phyloP scores from a whole-genome alignment of 2,888 invertebrate genomes.

The Tryphoninae sp. region DNA sequence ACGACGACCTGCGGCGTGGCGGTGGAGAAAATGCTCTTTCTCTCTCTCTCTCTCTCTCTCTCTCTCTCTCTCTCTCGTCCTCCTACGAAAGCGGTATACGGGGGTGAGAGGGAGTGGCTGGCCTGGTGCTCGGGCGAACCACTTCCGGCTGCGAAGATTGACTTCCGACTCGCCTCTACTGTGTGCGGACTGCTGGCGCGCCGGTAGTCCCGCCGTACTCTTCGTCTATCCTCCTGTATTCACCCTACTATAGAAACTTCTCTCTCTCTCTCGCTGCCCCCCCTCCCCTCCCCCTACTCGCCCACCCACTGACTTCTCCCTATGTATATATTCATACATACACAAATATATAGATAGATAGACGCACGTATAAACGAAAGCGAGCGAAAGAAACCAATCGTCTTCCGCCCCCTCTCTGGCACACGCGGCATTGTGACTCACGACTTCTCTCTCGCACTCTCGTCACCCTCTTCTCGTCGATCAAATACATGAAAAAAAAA shows the following conservation, averaged over 20 bases:
- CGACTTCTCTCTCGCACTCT: conserved; percentile 43
- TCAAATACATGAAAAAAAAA: not conserved
- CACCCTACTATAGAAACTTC: not conserved
- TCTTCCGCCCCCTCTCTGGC: conserved; percentile 44
- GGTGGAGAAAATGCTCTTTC: conserved; percentile 34
- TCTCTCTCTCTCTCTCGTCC: too few relatives aligned
- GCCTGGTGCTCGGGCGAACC: conserved; percentile 73
- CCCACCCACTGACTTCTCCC: not conserved
- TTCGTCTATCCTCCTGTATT: conserved; percentile 27
- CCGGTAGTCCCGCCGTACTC: conserved; percentile 51
- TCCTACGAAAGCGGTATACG: conserved; percentile 31
- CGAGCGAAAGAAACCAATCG: conserved; percentile 65
- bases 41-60: too few relatives aligned
- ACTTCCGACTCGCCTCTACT: conserved; percentile 74
- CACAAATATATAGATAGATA: conserved; percentile 57
- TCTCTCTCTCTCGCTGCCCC: not conserved
- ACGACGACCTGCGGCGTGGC: conserved; percentile 51
- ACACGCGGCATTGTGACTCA: conserved; percentile 40
- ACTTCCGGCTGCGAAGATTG: conserved; percentile 79
- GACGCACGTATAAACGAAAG: conserved; percentile 51
- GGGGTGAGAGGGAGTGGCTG: conserved; percentile 57
- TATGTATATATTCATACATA: conserved; percentile 5
- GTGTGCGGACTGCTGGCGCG: conserved; percentile 61
- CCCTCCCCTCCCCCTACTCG: not conserved
- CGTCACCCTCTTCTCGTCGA: conserved; percentile 39